A percentile compares a stretch with the other conserved stretches of the same genome.
Conservation (phyloP, 2,888 invertebrate species). For the Habrosyne pyritoides region DNA sequence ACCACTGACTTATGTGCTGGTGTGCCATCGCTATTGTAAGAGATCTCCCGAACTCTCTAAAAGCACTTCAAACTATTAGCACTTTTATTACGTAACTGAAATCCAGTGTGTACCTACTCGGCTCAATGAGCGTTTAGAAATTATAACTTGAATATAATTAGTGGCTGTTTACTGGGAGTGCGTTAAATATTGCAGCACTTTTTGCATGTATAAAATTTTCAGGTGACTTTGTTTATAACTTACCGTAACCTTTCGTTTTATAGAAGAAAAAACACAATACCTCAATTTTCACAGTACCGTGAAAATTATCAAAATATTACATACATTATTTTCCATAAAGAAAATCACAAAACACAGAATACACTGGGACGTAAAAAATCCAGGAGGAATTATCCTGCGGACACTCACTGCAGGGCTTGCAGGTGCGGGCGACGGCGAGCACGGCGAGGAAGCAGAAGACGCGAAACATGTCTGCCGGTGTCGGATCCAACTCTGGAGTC, state of each 20-base stretch:
- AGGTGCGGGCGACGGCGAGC: conserved; percentile 62
- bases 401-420: conserved; percentile 80
- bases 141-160: conserved; percentile 37
- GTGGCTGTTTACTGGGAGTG: conserved; percentile 17
- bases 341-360: conserved; percentile 2
- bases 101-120: conserved; percentile 35
- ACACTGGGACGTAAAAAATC: conserved; percentile 2
- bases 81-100: conserved; percentile 62
- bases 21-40: conserved; percentile 27
- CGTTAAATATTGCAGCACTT: neutral
- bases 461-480: conserved; percentile 79
- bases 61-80: conserved; percentile 60
- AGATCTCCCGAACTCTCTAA: conserved; percentile 58
- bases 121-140: conserved; percentile 48
- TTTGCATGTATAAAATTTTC: conserved; percentile 14
- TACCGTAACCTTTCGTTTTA: conserved; percentile 13
- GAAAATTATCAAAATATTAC: neutral
- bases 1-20: conserved; percentile 28
- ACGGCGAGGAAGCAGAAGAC: conserved; percentile 68
- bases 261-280: neutral
- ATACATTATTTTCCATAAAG: neutral
- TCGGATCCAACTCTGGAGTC: conserved; percentile 72
- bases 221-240: conserved; percentile 10
- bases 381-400: conserved; percentile 10
- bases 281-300: neutral